A percentile compares a stretch with the other conserved stretches of the same genome.
These are phyloP conservation scores for Cydia splendana DNA, from an alignment of 1,140 invertebrate species.

Conservation along the genomic window DNA sequence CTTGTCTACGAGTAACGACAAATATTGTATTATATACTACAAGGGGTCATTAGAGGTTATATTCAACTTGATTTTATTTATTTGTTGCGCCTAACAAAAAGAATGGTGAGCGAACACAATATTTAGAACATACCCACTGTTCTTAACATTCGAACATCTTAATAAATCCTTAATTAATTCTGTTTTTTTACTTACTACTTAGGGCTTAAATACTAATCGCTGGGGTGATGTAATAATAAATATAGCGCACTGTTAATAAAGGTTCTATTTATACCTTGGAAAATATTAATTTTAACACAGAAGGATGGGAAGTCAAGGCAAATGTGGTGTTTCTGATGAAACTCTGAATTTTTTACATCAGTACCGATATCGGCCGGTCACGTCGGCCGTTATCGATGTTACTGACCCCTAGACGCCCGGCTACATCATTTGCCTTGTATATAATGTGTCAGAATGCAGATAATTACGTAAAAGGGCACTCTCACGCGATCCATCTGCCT, in stretches of 20 bases:
- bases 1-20: constrained; percentile 84
- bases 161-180: too few species aligned
- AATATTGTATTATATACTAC: constrained; percentile 4
- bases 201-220: too few species aligned
- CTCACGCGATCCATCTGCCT: background rate
- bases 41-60: too few species aligned
- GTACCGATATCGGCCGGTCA: constrained; percentile 3
- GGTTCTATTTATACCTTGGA: background rate
- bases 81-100: too few species aligned
- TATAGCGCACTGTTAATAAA: background rate
- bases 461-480: constrained; percentile 23
- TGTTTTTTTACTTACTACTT: too few species aligned
- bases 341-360: constrained; percentile 22
- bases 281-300: background rate
- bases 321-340: constrained; percentile 3
- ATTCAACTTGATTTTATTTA: too few species aligned
- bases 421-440: constrained; percentile 5
- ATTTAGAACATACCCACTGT: too few species aligned
- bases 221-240: too few species aligned
- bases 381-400: constrained; percentile 24
- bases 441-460: background rate
- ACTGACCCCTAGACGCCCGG: constrained; percentile 27
- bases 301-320: background rate
- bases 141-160: too few species aligned
- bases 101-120: too few species aligned